Evolutionary conservation across 2,113 vertebrate species (phyloP).

Genomic region (Alligator mississippiensis): DNA sequence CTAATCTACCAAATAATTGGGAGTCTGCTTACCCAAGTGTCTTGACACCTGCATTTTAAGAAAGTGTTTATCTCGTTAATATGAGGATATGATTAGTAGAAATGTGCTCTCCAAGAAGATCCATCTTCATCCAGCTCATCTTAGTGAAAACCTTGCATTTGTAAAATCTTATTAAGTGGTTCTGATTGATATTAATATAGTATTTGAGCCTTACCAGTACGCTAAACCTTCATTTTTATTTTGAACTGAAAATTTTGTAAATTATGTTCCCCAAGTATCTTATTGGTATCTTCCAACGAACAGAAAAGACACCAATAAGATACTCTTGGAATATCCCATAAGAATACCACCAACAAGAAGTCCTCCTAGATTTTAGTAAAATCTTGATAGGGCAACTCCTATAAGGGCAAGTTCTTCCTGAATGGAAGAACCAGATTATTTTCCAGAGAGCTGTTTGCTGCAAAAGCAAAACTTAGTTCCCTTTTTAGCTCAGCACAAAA

Average conservation of each 20-base stretch:
- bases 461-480: background rate
- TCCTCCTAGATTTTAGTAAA: background rate
- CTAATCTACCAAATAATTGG: background rate
- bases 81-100: background rate
- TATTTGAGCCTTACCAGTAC: background rate
- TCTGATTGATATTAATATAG: background rate
- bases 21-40: background rate
- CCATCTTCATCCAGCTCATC: background rate
- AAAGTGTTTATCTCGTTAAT: background rate
- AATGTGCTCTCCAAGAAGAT: background rate
- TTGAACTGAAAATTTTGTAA: too few species aligned
- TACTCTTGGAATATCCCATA: too few species aligned
- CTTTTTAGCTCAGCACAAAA: background rate
- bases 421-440: background rate
- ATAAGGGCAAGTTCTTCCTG: background rate
- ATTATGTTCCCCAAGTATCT: too few species aligned
- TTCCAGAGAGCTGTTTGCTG: background rate
- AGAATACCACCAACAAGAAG: too few species aligned
- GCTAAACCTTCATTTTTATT: background rate
- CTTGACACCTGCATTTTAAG: background rate
- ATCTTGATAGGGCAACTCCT: background rate
- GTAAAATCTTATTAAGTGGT: background rate
- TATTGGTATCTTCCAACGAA: too few species aligned
- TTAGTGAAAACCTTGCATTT: background rate
- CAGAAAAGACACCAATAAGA: too few species aligned